Evolutionary conservation across 2,888 invertebrate species (phyloP).

Genomic region (Aphrophora alni): DNA sequence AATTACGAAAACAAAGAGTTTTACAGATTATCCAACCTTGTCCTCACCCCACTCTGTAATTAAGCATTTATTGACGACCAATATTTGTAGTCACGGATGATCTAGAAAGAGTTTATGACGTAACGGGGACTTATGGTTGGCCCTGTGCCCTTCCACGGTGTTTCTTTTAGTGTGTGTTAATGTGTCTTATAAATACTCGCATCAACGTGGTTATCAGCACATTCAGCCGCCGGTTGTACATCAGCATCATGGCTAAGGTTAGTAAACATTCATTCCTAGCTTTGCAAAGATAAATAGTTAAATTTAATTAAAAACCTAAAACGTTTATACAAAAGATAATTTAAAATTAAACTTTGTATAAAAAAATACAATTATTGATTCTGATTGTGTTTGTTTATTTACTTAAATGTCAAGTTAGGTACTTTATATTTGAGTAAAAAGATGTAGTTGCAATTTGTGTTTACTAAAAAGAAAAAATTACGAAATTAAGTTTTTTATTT

Average conservation of each 20-base stretch:
- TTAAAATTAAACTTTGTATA: too few relatives aligned
- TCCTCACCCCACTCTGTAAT: background rate
- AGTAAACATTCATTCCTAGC: too few relatives aligned
- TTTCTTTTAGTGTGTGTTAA: background rate
- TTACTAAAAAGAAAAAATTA: too few relatives aligned
- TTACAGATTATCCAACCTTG: background rate
- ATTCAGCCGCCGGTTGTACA: background rate
- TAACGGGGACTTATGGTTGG: background rate
- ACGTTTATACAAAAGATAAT: too few relatives aligned
- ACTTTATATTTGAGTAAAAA: too few relatives aligned
- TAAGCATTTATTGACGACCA: background rate
- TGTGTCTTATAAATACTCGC: background rate
- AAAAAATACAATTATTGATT: too few relatives aligned
- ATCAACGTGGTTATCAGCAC: background rate
- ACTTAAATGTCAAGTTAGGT: too few relatives aligned
- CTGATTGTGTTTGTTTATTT: too few relatives aligned
- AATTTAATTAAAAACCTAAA: too few relatives aligned
- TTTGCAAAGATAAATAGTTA: too few relatives aligned
- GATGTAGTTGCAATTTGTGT: too few relatives aligned
- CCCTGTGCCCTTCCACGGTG: background rate
- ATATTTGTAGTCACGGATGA: background rate
- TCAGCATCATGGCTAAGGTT: conserved; percentile 7
- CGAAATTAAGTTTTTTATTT: too few relatives aligned
- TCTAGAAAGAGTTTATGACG: background rate
- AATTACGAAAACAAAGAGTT: conserved; percentile 1